Evolutionary conservation across 2,797 vertebrate species (phyloP), one percentile per base, ranked within the genome.

Genomic region (Hafferia zeledoni): DNA sequence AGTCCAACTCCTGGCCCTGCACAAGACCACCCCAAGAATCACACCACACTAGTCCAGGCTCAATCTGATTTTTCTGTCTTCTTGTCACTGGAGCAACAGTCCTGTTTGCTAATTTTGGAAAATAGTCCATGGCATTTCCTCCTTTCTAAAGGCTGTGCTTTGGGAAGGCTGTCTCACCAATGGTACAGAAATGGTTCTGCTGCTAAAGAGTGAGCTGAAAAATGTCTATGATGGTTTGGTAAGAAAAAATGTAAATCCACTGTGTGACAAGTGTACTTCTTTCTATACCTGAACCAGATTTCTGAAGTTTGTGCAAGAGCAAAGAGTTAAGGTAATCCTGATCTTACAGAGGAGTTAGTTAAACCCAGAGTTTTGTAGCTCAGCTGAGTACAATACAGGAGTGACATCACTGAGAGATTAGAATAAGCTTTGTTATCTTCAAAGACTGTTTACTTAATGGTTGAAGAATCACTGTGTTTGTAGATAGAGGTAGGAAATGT

Each of bases 391-490:
- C 67, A 93, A 74, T 78, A 70, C 30, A 61, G 70, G 67, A 87
- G 83, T 93, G 89, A 87, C 88, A 89, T 91, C 89, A 90, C 41
- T 79, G 79, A 79, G 84, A 89, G 91, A 94, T 94, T 92, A 94
- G 67, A 92, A 74, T 84, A 88, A 93, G 63, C 74, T 89, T 85
- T 35, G 28, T 93, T 94, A 94, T 97, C 95, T 94, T 96, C 93
- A 96, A 96, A 96, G 94, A 53, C 57, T 91, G 77, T 93, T 97
- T 96, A 94, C 87, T 88, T 74, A 89, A 83, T 16, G 78, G 63
- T 8, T 79, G 83, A 72, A 53, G 94, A 83, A 76, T 93, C 0
- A 1, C 65, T 59, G 72, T 94, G 79, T 93, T 90, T 94, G 89
- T 84, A 89, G 91, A 91, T 55, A 89, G 83, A 90, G 67, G 83